Evolutionary conservation across 2,797 vertebrate genomes (phyloP).

Genomic region (Cynodonichthys magdalenae): DNA sequence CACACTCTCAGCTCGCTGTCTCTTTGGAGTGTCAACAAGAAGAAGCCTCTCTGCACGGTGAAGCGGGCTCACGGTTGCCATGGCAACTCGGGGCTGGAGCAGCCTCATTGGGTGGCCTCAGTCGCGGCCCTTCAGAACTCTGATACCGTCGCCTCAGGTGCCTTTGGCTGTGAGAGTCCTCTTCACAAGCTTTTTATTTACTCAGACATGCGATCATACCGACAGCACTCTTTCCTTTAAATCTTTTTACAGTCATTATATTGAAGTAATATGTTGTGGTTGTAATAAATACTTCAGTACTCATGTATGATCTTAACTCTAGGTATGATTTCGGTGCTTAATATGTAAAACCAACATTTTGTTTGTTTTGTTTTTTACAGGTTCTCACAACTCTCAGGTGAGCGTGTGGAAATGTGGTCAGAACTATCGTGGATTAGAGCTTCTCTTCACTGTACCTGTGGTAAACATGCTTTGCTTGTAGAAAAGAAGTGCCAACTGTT

Average conservation of each 20-base stretch:
- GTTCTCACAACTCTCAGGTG: constrained; percentile 87
- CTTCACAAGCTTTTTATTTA: constrained; percentile 29
- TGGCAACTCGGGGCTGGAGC: constrained; percentile 82
- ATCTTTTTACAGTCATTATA: background rate
- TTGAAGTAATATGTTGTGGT: background rate
- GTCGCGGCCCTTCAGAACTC: constrained; percentile 92
- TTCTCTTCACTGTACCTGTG: constrained; percentile 87
- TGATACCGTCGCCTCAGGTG: constrained; percentile 93
- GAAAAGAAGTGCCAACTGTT: background rate
- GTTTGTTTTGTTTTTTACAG: constrained; percentile 63
- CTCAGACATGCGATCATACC: background rate
- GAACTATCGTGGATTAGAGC: constrained; percentile 85
- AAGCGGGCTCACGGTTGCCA: constrained; percentile 87
- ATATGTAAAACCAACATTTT: background rate
- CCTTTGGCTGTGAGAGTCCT: constrained; percentile 72
- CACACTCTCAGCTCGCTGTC: constrained; percentile 84
- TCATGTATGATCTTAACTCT: background rate
- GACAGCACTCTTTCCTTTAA: background rate
- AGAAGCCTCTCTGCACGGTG: constrained; percentile 87
- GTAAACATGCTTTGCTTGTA: constrained; percentile 64
- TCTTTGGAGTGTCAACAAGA: constrained; percentile 94
- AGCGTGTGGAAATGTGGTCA: constrained; percentile 91
- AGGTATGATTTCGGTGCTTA: background rate
- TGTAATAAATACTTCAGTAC: background rate
- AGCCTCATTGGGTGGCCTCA: constrained; percentile 89